Conservation (phyloP, 2,797 vertebrate genomes). For the Micrastur ruficollis region DNA sequence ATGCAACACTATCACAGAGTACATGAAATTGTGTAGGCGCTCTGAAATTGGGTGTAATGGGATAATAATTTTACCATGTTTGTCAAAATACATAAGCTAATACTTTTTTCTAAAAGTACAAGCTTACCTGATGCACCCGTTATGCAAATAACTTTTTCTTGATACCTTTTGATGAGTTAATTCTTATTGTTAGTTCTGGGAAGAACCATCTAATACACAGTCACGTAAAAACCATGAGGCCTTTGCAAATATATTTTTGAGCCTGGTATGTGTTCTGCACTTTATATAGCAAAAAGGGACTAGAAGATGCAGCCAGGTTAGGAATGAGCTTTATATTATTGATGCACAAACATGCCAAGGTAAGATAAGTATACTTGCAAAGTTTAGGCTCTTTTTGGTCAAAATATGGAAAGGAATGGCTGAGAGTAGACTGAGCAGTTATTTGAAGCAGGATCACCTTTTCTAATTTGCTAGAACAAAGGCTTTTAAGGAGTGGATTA, state of each 20-base stretch:
- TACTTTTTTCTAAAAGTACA: not conserved
- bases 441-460: not conserved
- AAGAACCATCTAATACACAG: not conserved
- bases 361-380: not conserved
- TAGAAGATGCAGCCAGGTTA: not conserved
- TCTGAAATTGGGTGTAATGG: not conserved
- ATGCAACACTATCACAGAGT: not conserved
- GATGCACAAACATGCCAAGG: not conserved
- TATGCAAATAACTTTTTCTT: not conserved
- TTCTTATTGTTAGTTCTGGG: not conserved
- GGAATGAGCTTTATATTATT: not conserved
- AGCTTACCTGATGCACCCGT: not conserved
- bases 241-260: not conserved
- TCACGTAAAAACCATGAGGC: not conserved
- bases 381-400: not conserved
- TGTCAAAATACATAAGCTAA: not conserved
- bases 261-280: not conserved
- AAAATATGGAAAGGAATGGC: not conserved
- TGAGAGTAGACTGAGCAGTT: not conserved
- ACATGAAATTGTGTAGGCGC: not conserved
- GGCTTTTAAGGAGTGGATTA: not conserved
- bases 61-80: not conserved
- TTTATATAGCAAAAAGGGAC: not conserved
- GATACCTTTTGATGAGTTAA: not conserved
- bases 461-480: not conserved